phyloP scores from a whole-genome alignment of 2,113 vertebrate species.

The Bos javanicus region DNA sequence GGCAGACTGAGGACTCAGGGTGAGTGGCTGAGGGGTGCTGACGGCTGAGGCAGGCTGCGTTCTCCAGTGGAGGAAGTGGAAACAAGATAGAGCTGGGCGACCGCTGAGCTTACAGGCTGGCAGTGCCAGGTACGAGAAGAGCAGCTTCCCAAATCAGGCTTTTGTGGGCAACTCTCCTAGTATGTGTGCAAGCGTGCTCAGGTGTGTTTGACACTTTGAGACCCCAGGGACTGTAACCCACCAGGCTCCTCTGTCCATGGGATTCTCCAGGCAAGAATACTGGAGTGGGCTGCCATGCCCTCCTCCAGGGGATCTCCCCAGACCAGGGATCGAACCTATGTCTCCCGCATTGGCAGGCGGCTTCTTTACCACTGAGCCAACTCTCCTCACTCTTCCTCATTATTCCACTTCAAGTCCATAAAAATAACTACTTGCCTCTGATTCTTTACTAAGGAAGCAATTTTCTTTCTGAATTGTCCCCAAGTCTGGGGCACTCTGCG shows the following conservation, averaged over 20 bases:
- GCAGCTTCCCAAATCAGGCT: background rate
- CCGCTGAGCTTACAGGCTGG: background rate
- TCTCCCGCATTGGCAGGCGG: background rate
- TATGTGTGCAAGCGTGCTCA: fast-evolving
- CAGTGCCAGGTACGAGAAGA: background rate
- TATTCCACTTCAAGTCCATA: background rate
- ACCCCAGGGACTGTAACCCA: background rate
- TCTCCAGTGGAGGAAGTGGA: background rate
- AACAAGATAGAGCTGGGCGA: background rate
- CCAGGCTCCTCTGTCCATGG: background rate
- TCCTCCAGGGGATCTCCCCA: background rate
- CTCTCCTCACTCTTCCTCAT: background rate
- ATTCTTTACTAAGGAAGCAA: background rate
- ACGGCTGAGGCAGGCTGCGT: background rate
- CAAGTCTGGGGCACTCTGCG: background rate
- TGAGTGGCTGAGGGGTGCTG: background rate
- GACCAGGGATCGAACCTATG: fast-evolving
- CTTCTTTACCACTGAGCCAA: background rate
- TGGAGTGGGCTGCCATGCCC: background rate
- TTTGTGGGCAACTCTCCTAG: background rate
- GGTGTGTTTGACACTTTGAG: fast-evolving
- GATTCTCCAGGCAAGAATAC: background rate
- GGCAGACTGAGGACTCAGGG: background rate
- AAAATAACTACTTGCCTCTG: background rate
- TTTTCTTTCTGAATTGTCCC: background rate